phyloP scores from a whole-genome alignment of 2,797 vertebrate genomes.

The Acrossocheilus fasciatus region DNA sequence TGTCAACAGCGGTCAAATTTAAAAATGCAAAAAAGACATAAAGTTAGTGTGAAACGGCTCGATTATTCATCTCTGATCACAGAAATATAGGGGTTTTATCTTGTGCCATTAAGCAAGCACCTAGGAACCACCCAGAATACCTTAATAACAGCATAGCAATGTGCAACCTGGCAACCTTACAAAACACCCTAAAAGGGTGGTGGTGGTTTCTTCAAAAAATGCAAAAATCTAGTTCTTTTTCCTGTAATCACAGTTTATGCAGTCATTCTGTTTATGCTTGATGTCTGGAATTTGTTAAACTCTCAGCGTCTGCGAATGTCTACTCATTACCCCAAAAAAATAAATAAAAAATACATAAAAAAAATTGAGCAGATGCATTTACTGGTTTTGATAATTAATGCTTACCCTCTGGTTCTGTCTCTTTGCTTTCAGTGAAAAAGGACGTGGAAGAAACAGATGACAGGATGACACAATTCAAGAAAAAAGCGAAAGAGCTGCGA shows the following conservation, averaged over 20 bases:
- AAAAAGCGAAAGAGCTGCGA: conserved; percentile 92
- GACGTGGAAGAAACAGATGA: conserved; percentile 83
- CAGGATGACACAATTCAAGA: conserved; percentile 85
- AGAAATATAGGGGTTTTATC: neutral
- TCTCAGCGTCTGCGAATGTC: neutral
- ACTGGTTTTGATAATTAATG: conserved; percentile 20
- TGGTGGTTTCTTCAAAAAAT: neutral
- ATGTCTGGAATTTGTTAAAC: neutral
- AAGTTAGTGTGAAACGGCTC: neutral
- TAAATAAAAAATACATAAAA: no score
- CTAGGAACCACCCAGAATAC: neutral
- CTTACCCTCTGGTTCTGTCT: conserved; percentile 25
- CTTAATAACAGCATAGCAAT: neutral
- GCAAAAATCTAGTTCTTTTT: neutral
- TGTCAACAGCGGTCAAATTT: neutral
- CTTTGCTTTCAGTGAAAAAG: conserved; percentile 84
- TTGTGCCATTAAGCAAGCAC: neutral
- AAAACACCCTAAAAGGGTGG: neutral
- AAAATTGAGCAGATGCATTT: conserved; percentile 4
- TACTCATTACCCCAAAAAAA: neutral
- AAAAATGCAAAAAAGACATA: neutral
- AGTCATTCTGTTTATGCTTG: neutral
- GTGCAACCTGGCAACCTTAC: neutral
- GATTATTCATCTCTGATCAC: neutral
- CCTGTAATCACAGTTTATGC: neutral